Base-by-base conservation (phyloP, 2,113 vertebrate genomes). In the Triplophysa siluroides region DNA sequence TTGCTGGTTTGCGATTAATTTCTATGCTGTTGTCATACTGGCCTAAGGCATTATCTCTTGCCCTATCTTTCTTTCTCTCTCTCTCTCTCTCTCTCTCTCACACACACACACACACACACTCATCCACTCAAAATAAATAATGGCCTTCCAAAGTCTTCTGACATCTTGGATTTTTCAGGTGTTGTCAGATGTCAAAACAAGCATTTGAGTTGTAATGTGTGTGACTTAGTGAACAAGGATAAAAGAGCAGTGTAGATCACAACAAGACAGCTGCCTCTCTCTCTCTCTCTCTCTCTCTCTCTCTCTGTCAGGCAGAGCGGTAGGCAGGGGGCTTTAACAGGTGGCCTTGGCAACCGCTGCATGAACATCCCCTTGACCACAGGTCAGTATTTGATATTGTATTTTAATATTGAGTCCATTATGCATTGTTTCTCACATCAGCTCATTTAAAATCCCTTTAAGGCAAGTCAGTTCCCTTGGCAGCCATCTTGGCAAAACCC, bases 91-190 rank as follows among this genome's bases (percentile, higher is more conserved):
- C 71, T 29, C 84, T 85, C 75, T 76, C 78, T 84, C 58, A 43
- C 86, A 29, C 10, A 12, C 33, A 1, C 41, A 29, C 21, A 19
- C 74, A n/a, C 74, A 33, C 61, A 29, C 0, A 13, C 8, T 52
- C 60, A 65, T 3, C 11, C 45, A 65, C 74, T 65, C 74, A 65
- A 65, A 77, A 65, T 77, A 77, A 85, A 83, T 64, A 76, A 62
- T 16, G 4, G 41, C 45, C 41, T 47, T 75, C 72, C 74, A 10
- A 43, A 64, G 21, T 60, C 67, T 69, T 78, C 50, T 90, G 86
- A 86, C 86, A 88, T 89, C 85, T 88, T 80, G 83, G 87, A 83
- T 78, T 82, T 89, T 85, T 84, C n/a, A 86, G 85, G 83, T 87
- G 86, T 82, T 83, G 75, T 82, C 76, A 84, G 69, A 56, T 83